These are phyloP conservation scores for Pollenia angustigena DNA, from an alignment of 2,888 invertebrate genomes.

Conservation along the genomic window DNA sequence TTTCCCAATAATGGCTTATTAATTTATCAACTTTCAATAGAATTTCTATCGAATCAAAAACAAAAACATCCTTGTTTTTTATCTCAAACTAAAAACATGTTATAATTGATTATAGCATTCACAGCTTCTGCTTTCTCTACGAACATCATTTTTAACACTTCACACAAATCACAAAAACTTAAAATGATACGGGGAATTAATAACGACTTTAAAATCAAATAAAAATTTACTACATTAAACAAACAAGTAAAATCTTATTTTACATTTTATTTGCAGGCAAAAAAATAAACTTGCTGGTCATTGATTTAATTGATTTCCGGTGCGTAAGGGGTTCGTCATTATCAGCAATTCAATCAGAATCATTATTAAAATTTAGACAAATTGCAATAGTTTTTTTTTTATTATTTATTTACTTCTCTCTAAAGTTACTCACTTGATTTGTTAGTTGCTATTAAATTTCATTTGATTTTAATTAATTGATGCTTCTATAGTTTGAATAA, in stretches of 20 bases:
- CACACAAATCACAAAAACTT: conserved; percentile 3
- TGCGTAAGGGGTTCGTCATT: conserved; percentile 41
- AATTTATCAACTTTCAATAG: neutral
- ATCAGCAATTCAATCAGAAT: conserved; percentile 14
- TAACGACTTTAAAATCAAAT: conserved; percentile 30
- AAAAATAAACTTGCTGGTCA: conserved; percentile 31
- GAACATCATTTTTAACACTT: conserved; percentile 27
- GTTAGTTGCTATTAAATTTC: conserved; percentile 34
- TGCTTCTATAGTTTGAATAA: conserved; percentile 18
- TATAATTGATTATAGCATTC: conserved; percentile 39
- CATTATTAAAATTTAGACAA: conserved; percentile 11
- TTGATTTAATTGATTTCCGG: conserved; percentile 54
- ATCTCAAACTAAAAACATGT: neutral
- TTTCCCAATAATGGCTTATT: too few species aligned
- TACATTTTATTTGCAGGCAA: conserved; percentile 7
- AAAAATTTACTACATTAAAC: conserved; percentile 38
- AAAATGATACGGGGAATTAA: conserved; percentile 31
- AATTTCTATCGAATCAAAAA: conserved; percentile 10
- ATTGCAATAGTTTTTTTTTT: conserved; percentile 7
- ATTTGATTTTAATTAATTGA: conserved; percentile 53
- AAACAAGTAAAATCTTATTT: conserved; percentile 17
- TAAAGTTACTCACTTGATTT: conserved; percentile 39
- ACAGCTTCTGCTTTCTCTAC: neutral
- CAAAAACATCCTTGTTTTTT: conserved; percentile 19
- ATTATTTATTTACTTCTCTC: conserved; percentile 1